Base-by-base conservation (phyloP, 2,797 vertebrate species). In the Tachyglossus aculeatus region DNA sequence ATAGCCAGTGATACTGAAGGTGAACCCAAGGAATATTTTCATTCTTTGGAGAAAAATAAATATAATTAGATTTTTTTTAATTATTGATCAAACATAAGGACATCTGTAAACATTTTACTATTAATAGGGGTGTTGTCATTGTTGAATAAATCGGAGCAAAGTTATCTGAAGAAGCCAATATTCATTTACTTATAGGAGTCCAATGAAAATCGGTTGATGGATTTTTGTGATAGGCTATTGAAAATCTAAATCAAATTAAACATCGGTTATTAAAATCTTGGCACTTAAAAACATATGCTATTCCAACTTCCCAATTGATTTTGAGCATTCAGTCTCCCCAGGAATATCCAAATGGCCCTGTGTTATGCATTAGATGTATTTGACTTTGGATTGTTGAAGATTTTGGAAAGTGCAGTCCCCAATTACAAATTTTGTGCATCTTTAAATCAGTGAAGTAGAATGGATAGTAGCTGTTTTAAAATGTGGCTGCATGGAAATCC, bases 1-100 rank as follows among this genome's bases (percentile, higher is more conserved):
- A n/a, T 80, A 85, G 53, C 54, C 67, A 13, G 84, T 78, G n/a
- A 19, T 86, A 71, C 54, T 76, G 74, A 68, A 74, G 79, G 72
- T 31, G 25, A 52, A 60, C 69, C 45, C 72, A 47, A 29, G 55
- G 21, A 84, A 62, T 76, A 18, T 18, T 74, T 82, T 86, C 75
- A 27, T 67, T 71, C 29, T 66, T 71, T 41, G 32, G 4, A 55
- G 10, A 29, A 80, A 56, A 71, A 56, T 43, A 21, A 22, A 22
- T 45, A 60, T 69, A 59, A 24, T n/a, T n/a, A n/a, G n/a, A n/a
- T n/a, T n/a, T n/a, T n/a, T n/a, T n/a, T n/a, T n/a, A n/a, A n/a
- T n/a, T n/a, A n/a, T n/a, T n/a, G n/a, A n/a, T n/a, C n/a, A 38
- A 76, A 59, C 41, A 22, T 83, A 69, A 44, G 5, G 71, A 71